Base-by-base conservation (phyloP, 2,888 invertebrate species). In the Scaptomyza polygonia region DNA sequence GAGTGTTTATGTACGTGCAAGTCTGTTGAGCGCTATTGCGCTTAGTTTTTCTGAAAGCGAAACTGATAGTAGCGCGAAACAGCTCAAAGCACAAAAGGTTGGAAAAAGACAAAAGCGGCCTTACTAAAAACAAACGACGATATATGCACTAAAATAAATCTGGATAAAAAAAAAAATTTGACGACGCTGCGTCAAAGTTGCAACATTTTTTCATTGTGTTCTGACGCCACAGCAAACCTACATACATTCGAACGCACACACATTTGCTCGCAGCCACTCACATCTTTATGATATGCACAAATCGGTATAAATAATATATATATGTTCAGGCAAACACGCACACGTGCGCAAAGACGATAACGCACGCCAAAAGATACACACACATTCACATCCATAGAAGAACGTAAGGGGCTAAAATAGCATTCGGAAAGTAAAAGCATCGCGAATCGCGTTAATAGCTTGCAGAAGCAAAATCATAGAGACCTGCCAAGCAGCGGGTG, bases 101-200 rank as follows among this genome's bases (percentile, higher is more conserved):
- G 57, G 42, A 3, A 3, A n/a, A 18, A 32, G 39, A 16, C 16
- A n/a, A 32, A 16, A 16, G 4, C 7, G 16, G 16, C 16, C 8
- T 9, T 9, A 21, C 32, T 64, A 53, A 30, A 62, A 63, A 61
- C 52, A 57, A 39, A 21, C 45, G 53, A 36, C 47, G 55, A 57
- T 47, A 44, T 44, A 21, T 62, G 54, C 69, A 52, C 30, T 16
- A 39, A 5, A 66, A 76, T 74, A 73, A 73, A 77, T 73, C 68
- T 72, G 73, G 48, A 58, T 56, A 16, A 29, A 47, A 30, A 30
- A 30, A 30, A 18, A 30, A 43, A 67, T 72, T 72, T 58, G 40
- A 25, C 21, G 34, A 18, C 55, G 56, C 58, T 72, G 55, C 39
- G 61, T 45, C 54, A 40, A 45, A 30, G 65, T 72, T 76, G 72